These are phyloP conservation scores for Pimephales promelas DNA, from an alignment of 2,113 vertebrate genomes.

Conservation along the genomic window DNA sequence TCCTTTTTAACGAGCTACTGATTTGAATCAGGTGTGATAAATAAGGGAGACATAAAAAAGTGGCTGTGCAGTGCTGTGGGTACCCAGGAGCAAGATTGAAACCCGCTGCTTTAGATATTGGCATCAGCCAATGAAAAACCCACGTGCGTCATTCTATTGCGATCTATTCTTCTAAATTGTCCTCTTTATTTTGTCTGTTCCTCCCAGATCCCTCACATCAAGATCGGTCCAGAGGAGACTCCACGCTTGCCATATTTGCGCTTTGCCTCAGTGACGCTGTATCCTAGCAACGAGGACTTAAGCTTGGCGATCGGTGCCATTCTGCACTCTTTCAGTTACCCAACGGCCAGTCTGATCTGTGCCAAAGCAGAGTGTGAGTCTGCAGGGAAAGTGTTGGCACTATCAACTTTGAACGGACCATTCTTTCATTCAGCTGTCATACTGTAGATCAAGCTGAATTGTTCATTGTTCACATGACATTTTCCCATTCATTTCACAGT, in stretches of 20 bases:
- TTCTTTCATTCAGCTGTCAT: not conserved
- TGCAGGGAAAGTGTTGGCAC: not conserved
- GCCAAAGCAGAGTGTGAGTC: slow-evolving; percentile 89
- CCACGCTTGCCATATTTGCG: slow-evolving; percentile 85
- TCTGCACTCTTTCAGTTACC: slow-evolving; percentile 83
- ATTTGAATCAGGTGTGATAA: not conserved
- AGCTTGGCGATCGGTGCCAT: slow-evolving; percentile 85
- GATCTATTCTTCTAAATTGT: not conserved
- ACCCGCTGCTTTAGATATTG: not conserved
- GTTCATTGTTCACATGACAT: not conserved
- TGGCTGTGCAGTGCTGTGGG: not conserved
- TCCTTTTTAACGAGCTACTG: not conserved
- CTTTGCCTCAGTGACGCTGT: slow-evolving; percentile 87
- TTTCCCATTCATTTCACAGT: slow-evolving; percentile 17
- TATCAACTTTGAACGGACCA: not conserved
- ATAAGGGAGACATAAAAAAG: not conserved
- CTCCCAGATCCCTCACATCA: slow-evolving; percentile 86
- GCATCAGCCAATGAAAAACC: slow-evolving; percentile 11
- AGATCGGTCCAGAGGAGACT: slow-evolving; percentile 87
- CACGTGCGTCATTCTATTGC: slow-evolving; percentile 44
- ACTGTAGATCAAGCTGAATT: slow-evolving; percentile 5
- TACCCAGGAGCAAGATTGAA: not conserved
- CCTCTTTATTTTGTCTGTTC: not conserved
- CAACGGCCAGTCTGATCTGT: slow-evolving; percentile 85
- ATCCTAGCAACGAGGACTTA: slow-evolving; percentile 88